Percentiles rank a stretch among this genome's conserved stretches.
Conservation (phyloP, 92 coral and sea anemone species). For the Porites lobata region DNA sequence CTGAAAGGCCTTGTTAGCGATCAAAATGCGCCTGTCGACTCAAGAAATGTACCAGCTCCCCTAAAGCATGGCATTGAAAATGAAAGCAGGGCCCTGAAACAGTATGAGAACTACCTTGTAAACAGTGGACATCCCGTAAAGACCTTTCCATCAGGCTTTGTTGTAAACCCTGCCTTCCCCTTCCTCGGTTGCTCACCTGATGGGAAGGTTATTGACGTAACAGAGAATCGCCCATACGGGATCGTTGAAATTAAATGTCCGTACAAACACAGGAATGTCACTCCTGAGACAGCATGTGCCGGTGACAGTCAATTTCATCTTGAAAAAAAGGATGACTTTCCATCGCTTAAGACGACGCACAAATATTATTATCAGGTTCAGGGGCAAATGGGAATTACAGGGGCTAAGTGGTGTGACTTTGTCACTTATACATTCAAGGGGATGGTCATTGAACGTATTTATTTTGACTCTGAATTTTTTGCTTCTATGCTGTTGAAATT, state of each 20-base stretch:
- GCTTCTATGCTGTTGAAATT: slow-evolving; percentile 22
- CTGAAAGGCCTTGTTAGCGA: slow-evolving; percentile 18
- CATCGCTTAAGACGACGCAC: slow-evolving; percentile 31
- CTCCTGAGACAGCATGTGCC: slow-evolving; percentile 42
- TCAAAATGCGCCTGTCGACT: neutral
- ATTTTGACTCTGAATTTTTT: slow-evolving; percentile 38
- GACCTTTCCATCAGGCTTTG: slow-evolving; percentile 52
- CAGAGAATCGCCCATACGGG: slow-evolving; percentile 34
- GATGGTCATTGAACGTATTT: slow-evolving; percentile 53
- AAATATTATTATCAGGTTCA: slow-evolving; percentile 56
- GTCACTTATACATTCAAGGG: slow-evolving; percentile 52
- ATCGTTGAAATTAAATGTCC: slow-evolving; percentile 58
- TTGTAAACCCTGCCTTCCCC: slow-evolving; percentile 53
- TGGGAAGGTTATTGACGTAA: slow-evolving; percentile 44
- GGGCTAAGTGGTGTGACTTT: slow-evolving; percentile 64
- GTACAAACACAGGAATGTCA: slow-evolving; percentile 33
- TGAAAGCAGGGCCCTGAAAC: slow-evolving; percentile 32
- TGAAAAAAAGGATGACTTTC: slow-evolving; percentile 43
- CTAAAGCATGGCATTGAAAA: slow-evolving; percentile 52
- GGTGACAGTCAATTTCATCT: slow-evolving; percentile 46
- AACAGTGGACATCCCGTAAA: slow-evolving; percentile 58
- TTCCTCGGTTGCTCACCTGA: slow-evolving; percentile 68
- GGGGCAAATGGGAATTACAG: slow-evolving; percentile 56
- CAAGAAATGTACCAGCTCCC: slow-evolving; percentile 29
- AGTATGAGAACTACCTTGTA: slow-evolving; percentile 29